These are phyloP conservation scores for Paraplagusia blochii DNA, from an alignment of 2,113 vertebrate species.

Conservation along the genomic window DNA sequence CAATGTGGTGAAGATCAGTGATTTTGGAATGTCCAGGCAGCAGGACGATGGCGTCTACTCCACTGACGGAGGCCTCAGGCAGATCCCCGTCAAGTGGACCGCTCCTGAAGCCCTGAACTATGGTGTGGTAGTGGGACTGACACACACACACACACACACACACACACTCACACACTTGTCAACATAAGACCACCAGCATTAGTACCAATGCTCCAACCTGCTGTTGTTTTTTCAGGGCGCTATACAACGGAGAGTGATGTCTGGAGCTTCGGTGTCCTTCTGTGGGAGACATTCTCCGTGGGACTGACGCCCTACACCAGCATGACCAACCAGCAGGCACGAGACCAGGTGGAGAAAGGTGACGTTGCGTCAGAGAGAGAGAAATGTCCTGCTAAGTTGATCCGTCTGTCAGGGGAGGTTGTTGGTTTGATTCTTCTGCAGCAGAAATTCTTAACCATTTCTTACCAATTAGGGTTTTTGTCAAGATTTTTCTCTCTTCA, in stretches of 20 bases:
- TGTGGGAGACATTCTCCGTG: slow-evolving; percentile 94
- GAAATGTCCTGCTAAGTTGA: too few relatives aligned
- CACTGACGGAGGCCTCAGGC: slow-evolving; percentile 84
- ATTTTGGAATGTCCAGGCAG: slow-evolving; percentile 97
- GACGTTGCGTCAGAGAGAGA: background rate
- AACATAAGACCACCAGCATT: background rate
- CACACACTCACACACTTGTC: background rate
- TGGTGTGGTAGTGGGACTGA: slow-evolving; percentile 66
- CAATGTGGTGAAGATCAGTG: slow-evolving; percentile 92
- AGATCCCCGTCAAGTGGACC: slow-evolving; percentile 96
- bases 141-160: background rate
- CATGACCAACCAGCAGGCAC: slow-evolving; percentile 90
- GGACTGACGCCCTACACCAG: slow-evolving; percentile 84
- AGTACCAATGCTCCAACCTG: slow-evolving; percentile 64
- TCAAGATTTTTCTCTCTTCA: too few relatives aligned
- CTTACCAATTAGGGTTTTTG: too few relatives aligned
- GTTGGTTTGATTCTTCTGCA: too few relatives aligned
- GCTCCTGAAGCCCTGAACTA: slow-evolving; percentile 94
- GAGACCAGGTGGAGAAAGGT: slow-evolving; percentile 90
- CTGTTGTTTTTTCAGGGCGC: slow-evolving; percentile 75
- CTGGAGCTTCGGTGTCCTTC: slow-evolving; percentile 93
- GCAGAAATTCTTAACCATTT: too few relatives aligned
- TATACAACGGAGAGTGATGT: slow-evolving; percentile 91
- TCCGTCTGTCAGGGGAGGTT: too few relatives aligned
- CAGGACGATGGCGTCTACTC: slow-evolving; percentile 90